Evolutionary conservation across 2,888 invertebrate species (phyloP), one percentile per base, ranked within the genome.

Genomic region (Mythimna albipuncta): DNA sequence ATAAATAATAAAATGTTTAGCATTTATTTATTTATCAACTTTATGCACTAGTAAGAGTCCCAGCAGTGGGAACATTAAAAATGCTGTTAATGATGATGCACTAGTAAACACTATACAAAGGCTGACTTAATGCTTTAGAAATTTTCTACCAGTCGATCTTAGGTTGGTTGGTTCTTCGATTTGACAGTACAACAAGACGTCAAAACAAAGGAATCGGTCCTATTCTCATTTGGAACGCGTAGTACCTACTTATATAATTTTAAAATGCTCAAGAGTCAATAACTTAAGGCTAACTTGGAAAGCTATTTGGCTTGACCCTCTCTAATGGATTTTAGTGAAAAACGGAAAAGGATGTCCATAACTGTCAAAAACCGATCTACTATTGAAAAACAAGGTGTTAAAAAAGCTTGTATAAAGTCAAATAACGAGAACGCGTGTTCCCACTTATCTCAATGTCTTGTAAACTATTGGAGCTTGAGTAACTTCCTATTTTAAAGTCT

Each of bases 371-470:
- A 65, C 6, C 69, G 21, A 65, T 69, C 47, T 59, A 35, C 59
- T 67, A 11, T 67, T 67, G 44, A 21, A 35, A 16, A 59, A 67
- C 35, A 59, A 64, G 54, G 64, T 69, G 69, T 64, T 69, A 35
- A 63, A 44, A 54, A 21, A 59, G 41, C 41, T 26, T 71, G 32
- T 69, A 64, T 41, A 65, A 52, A 32, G 41, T 59, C 61, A 67
- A 72, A 79, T 55, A 75, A 5, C 11, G 35, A 1, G 16, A 26
- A 79, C 75, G 69, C 54, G 69, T 75, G 73, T 80, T 79, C 76
- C 73, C 78, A 81, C 76, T 85, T 86, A 77, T 41, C 77, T 77
- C 77, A 32, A 65, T 32, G 57, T 63, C 64, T 52, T 77, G 71
- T 65, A 73, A 64, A 63, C 62, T 59, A n/a, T 75, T 61, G 68